Base-by-base conservation (phyloP, 2,888 invertebrate genomes). In the Drosophila lutescens region DNA sequence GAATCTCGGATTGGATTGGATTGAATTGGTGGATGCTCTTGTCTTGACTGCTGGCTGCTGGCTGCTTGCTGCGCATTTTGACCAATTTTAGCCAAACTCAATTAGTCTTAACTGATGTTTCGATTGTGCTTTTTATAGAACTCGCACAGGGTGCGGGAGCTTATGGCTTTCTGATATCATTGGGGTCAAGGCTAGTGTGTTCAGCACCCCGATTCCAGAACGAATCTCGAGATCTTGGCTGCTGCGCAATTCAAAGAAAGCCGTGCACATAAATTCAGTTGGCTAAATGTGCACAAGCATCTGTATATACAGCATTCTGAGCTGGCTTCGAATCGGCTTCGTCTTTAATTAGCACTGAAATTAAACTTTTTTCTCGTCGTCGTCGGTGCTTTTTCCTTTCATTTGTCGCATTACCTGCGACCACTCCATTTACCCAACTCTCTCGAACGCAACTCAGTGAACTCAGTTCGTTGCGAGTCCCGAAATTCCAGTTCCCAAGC, bases 211-310 rank as follows among this genome's bases (percentile, higher is more conserved):
- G 43, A 53, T 34, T 6, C 54, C 61, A 62, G 55, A 30, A 54
- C 75, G 44, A 23, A 75, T 56, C 47, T 58, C 56, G 43, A 38
- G 30, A 44, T 5, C 46, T 17, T 46, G 41, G 57, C 57, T 53
- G 77, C 72, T 78, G 80, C 80, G 86, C 78, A 82, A 85, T 85
- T 79, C 79, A 78, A 83, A 86, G 83, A 86, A 83, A 81, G 85
- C 80, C 85, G 74, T 71, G 68, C 65, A 82, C 77, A 83, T 83
- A 75, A 80, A 80, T 83, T 78, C 66, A 71, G 50, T 67, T 75
- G 60, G 57, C 72, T 13, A 23, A 59, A 56, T 49, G 34, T 49
- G 49, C 49, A 49, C 49, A 65, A 12, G 17, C 26, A 32, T 65
- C 20, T 9, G 17, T 41, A 15, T 32, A 51, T 30, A 58, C 40